Base-by-base conservation (phyloP, 2,888 invertebrate species). In the Agrotis exclamationis region DNA sequence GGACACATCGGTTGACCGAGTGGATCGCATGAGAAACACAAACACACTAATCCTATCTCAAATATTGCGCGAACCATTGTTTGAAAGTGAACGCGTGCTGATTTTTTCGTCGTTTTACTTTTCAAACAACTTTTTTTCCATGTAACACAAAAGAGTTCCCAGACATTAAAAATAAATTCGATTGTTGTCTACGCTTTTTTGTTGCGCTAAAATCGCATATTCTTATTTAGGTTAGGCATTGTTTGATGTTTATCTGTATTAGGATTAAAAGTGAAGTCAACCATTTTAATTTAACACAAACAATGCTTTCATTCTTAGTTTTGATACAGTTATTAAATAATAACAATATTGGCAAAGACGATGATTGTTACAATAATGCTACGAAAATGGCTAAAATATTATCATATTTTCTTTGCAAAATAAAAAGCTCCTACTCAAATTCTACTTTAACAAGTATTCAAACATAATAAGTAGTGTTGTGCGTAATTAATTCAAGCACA, bases 41-140 rank as follows among this genome's bases (percentile, higher is more conserved):
- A 94, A 95, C 91, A 94, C 76, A 90, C 89, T 94, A 93, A 95
- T 93, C 92, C 92, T 83, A 88, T 82, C 75, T 87, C 92, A 93
- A 95, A 95, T 91, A 93, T 86, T 86, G 24, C 60, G 59, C 87
- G 86, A 87, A 76, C 89, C 91, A 93, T 94, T 94, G 94, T 94
- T 94, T 91, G 88, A 93, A 90, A 90, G 87, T 86, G 87, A 89
- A 88, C 88, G 87, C 84, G 87, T 87, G 88, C 87, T 80, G 81
- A 86, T 87, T 89, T 88, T 89, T 89, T 86, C 28, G 56, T 56
- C 28, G 56, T 56, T 56, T 56, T 56, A 33, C 28, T 56, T 56
- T 56, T 56, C 56, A 56, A 56, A 87, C 77, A 74, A 71, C 64
- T 73, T 85, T 86, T 77, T 85, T 85, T 39, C 39, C 39, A 39